Evolutionary conservation across 2,113 vertebrate genomes (phyloP).

Genomic region (Pelusios castaneus): DNA sequence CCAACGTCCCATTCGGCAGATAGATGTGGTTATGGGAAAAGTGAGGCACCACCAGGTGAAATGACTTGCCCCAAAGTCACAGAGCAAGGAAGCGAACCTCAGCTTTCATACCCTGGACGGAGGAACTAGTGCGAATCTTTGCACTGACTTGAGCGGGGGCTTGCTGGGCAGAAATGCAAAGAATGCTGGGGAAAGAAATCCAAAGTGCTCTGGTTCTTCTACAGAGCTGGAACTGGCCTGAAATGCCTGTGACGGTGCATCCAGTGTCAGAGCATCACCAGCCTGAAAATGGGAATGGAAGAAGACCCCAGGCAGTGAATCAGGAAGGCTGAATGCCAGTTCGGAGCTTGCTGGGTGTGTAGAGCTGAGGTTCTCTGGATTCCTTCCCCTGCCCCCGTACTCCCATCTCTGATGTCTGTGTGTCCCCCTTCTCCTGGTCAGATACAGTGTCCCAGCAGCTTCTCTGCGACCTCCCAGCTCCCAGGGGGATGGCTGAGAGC

Average conservation of each 20-base stretch:
- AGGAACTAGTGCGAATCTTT: rapidly evolving
- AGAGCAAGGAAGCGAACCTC: background rate
- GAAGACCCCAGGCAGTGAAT: no score
- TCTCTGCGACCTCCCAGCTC: background rate
- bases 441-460: background rate
- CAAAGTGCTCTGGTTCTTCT: background rate
- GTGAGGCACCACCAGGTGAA: background rate
- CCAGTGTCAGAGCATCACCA: background rate
- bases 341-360: no score
- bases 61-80: background rate
- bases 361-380: background rate
- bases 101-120: background rate
- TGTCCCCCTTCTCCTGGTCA: background rate
- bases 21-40: rapidly evolving
- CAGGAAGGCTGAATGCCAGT: background rate
- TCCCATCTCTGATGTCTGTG: background rate
- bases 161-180: rapidly evolving
- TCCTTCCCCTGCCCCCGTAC: no score
- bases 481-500: background rate
- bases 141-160: background rate
- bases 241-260: background rate
- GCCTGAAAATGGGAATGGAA: no score
- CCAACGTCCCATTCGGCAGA: rapidly evolving
- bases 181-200: background rate
- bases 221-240: background rate